These are phyloP conservation scores for Pelusios castaneus DNA, from an alignment of 2,113 vertebrate species.

Conservation along the genomic window DNA sequence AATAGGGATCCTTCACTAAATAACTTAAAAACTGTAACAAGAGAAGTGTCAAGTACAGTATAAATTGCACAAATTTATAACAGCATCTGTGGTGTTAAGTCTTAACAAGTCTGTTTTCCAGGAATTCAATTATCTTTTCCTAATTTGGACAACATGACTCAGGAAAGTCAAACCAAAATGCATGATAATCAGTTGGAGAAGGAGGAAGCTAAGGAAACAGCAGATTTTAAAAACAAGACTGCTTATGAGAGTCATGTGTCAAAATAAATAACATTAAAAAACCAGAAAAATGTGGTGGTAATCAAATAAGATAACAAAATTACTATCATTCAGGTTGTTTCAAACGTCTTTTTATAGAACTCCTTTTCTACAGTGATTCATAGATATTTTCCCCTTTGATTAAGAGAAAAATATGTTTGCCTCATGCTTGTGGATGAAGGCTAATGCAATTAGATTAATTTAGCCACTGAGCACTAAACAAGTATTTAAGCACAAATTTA, in stretches of 20 bases:
- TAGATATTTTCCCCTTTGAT: not conserved
- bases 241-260: not conserved
- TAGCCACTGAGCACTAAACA: slow-evolving; percentile 50
- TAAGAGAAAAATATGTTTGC: slow-evolving; percentile 18
- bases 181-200: not conserved
- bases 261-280: slow-evolving; percentile 33
- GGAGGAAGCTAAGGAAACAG: not conserved
- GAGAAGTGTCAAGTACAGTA: not conserved
- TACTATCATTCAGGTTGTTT: slow-evolving; percentile 11
- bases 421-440: slow-evolving; percentile 31
- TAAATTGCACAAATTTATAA: not conserved
- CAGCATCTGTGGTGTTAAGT: not conserved
- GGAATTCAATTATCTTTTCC: not conserved
- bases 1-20: not conserved
- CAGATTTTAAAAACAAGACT: not conserved
- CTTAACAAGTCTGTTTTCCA: slow-evolving; percentile 26
- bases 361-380: not conserved
- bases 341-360: not conserved
- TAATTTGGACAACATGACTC: not conserved
- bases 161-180: not conserved
- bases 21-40: not conserved
- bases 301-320: slow-evolving; percentile 7
- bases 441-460: not conserved
- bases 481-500: slow-evolving; percentile 33
- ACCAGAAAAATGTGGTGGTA: not conserved